Base-by-base conservation (phyloP, 2,797 vertebrate genomes). In the Gambelia wislizenii region DNA sequence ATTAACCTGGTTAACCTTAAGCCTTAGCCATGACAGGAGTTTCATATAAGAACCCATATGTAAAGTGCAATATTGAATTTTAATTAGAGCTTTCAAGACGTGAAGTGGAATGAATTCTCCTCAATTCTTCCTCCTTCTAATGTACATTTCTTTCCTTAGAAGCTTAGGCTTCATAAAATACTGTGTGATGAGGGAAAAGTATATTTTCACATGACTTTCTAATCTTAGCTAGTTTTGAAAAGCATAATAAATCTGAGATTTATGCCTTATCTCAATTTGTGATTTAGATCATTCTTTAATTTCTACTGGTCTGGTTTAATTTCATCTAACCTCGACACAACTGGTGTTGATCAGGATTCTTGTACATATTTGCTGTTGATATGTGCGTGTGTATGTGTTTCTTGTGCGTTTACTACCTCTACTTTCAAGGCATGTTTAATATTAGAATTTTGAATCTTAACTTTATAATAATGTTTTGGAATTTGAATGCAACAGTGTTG, bases 1-100 rank as follows among this genome's bases (percentile, higher is more conserved):
- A 64, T 96, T 97, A 96, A 96, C 94, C 92, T 95, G 92, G 86
- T 95, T 95, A 95, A 96, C 94, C 94, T 94, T 93, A 95, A 95
- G 91, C 92, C 92, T 95, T 93, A 94, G 91, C 91, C 88, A n/a
- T 94, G 94, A 93, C 91, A 91, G 90, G 52, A 78, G 90, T 96
- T 95, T 95, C 86, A 59, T 91, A 91, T 95, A 93, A 94, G 84
- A 96, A 78, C 84, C 77, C 91, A 92, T 84, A 88, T 91, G 90
- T 54, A 30, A 89, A 94, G 84, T 92, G 84, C 59, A 86, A 84
- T 93, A 94, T 83, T 96, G 95, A 95, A 95, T 95, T 96, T 95
- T 96, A 95, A 95, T 96, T 95, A 95, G 92, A 90, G 84, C 84
- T 87, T 96, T 95, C 44, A 89, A 93, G 85, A 77, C 77, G 20